Conservation (phyloP, 2,888 invertebrate species). For the Eupithecia subumbrata region DNA sequence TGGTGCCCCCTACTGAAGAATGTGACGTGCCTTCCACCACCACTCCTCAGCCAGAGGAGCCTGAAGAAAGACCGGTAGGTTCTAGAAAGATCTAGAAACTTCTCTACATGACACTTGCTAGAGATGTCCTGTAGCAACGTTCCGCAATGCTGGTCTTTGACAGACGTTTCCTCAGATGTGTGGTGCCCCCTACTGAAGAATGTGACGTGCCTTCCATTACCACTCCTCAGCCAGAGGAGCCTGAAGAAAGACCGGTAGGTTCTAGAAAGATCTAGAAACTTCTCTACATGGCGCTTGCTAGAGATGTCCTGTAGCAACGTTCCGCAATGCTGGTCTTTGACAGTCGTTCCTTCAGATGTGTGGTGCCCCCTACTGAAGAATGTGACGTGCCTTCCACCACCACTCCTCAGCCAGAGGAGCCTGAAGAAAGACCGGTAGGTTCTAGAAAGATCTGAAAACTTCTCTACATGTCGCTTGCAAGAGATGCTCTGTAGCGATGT, state of each 20-base stretch:
- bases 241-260: constrained; percentile 66
- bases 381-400: constrained; percentile 93
- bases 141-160: constrained; percentile 97
- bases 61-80: constrained; percentile 66
- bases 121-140: neutral
- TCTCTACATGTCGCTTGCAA: neutral
- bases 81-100: neutral
- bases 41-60: constrained; percentile 84
- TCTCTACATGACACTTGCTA: neutral
- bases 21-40: constrained; percentile 93
- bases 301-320: neutral
- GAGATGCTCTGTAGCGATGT: neutral
- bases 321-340: constrained; percentile 97
- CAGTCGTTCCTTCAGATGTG: constrained; percentile 91
- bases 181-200: constrained; percentile 95
- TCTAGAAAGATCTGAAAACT: neutral
- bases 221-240: constrained; percentile 84
- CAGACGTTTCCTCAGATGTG: constrained; percentile 91
- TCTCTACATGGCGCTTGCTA: neutral
- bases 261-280: neutral
- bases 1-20: constrained; percentile 95
- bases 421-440: constrained; percentile 66
- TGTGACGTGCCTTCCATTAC: constrained; percentile 93
- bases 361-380: constrained; percentile 95
- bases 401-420: constrained; percentile 84